Conservation (phyloP, 2,888 invertebrate genomes). For the Drosophila algonquin region DNA sequence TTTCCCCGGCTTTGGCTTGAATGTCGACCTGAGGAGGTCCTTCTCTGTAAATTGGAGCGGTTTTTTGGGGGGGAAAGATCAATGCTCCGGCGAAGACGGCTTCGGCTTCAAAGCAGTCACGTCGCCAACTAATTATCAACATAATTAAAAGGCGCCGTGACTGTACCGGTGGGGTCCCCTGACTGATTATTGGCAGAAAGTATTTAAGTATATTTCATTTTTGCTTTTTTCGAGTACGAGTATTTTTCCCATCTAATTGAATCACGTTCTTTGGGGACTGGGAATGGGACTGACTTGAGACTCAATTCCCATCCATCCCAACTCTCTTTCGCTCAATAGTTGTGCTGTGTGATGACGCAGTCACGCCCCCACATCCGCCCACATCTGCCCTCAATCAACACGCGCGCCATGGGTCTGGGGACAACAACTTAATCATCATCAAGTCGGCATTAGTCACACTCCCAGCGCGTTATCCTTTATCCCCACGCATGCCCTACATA, state of each 20-base stretch:
- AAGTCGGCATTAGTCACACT: conserved; percentile 75
- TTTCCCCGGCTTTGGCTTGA: conserved; percentile 7
- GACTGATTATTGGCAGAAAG: conserved; percentile 69
- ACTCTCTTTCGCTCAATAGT: conserved; percentile 46
- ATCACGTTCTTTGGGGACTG: conserved; percentile 66
- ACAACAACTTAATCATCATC: conserved; percentile 78
- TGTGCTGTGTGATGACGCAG: conserved; percentile 19
- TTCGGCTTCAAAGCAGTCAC: conserved; percentile 58
- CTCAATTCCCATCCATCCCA: conserved; percentile 20
- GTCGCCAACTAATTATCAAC: conserved; percentile 65
- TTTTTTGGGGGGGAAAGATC: background rate
- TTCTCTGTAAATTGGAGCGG: background rate
- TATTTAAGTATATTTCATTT: conserved; percentile 48
- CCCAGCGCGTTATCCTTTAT: conserved; percentile 62
- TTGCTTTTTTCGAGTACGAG: conserved; percentile 15
- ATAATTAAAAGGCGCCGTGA: conserved; percentile 63
- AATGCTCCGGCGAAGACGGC: background rate
- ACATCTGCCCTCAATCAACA: conserved; percentile 52
- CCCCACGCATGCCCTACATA: conserved; percentile 6
- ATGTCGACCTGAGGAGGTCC: background rate
- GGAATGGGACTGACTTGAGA: conserved; percentile 49
- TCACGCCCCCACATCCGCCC: conserved; percentile 55
- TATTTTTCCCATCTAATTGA: conserved; percentile 63
- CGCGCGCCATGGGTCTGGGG: conserved; percentile 53
- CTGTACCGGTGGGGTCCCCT: conserved; percentile 55